Conservation (phyloP, 2,888 invertebrate genomes). For the Phortica okadai region DNA sequence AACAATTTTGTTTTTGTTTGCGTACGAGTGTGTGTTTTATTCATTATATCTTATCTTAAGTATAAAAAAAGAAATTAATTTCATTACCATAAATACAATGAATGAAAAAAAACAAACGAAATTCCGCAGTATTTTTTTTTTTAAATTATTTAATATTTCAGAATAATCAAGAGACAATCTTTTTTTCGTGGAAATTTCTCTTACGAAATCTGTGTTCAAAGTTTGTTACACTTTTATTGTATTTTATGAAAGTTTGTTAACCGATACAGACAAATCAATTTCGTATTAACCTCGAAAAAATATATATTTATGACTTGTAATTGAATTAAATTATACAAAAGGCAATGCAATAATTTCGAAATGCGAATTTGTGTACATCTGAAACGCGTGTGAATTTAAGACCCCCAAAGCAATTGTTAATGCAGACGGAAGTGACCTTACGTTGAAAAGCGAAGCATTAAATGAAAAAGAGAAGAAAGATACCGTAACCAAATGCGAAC, state of each 20-base stretch:
- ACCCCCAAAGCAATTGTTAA: not conserved
- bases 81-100: no score
- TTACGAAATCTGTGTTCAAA: not conserved
- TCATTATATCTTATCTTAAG: no score
- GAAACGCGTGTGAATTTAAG: not conserved
- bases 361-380: not conserved
- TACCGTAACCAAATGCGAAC: not conserved
- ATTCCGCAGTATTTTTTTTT: not conserved
- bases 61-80: no score
- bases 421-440: conserved; percentile 25
- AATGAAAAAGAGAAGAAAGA: not conserved
- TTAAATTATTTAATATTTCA: not conserved
- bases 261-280: not conserved
- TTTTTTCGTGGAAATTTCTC: not conserved
- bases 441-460: not conserved
- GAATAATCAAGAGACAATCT: no score
- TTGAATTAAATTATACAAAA: conserved; percentile 1
- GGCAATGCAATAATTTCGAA: not conserved
- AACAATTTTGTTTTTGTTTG: not conserved
- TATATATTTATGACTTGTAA: not conserved
- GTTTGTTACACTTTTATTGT: no score
- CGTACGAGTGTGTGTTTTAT: no score
- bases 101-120: no score
- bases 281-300: not conserved
- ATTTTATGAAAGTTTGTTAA: not conserved